These are phyloP conservation scores for Potamilus streckersoni DNA, from an alignment of 1,140 invertebrate genomes.

Conservation along the genomic window DNA sequence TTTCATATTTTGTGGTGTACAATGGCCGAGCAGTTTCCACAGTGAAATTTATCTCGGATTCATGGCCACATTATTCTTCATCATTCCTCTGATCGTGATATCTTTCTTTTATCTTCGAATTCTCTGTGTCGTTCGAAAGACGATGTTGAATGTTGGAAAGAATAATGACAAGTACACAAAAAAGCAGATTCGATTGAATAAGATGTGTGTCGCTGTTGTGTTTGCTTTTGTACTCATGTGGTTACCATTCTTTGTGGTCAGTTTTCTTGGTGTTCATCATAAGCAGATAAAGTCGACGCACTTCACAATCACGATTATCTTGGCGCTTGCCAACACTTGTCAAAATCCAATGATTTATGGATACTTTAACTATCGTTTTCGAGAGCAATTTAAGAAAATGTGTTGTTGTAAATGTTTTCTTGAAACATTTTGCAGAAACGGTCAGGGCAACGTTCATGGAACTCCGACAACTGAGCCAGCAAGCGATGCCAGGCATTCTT, in stretches of 20 bases:
- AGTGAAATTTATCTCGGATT: slow-evolving; percentile 34
- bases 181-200: slow-evolving; percentile 40
- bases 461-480: no score
- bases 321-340: slow-evolving; percentile 42
- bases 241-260: slow-evolving; percentile 47
- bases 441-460: no score
- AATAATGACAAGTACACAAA: slow-evolving; percentile 13
- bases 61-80: slow-evolving; percentile 39
- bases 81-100: slow-evolving; percentile 43
- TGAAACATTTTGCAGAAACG: no score
- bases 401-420: slow-evolving; percentile 15
- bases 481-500: no score
- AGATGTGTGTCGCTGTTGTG: slow-evolving; percentile 48
- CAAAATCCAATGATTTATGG: slow-evolving; percentile 50
- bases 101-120: slow-evolving; percentile 38
- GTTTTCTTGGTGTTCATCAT: slow-evolving; percentile 41
- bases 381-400: slow-evolving; percentile 39
- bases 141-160: slow-evolving; percentile 13
- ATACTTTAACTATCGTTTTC: slow-evolving; percentile 43
- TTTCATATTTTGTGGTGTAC: slow-evolving; percentile 38
- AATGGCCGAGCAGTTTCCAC: slow-evolving; percentile 38
- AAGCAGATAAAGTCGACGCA: slow-evolving; percentile 43
- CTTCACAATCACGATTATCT: slow-evolving; percentile 45
- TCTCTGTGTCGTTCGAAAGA: slow-evolving; percentile 28
- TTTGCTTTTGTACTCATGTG: slow-evolving; percentile 44